phyloP scores from a whole-genome alignment of 2,113 vertebrate genomes.

The Pan troglodytes region NHGRI_mPanTro3-v2.1_pri NC_072422.2:27092501-27093000 shows the following conservation, averaged over 20 bases:
- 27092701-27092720: not conserved
- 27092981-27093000: no score
- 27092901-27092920: not conserved
- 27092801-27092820: not conserved
- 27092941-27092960: not conserved
- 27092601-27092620: not conserved
- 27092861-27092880: not conserved
- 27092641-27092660: not conserved
- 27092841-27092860: not conserved
- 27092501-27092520: no score
- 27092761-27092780: not conserved
- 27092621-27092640: not conserved
- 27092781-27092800: no score
- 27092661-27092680: accelerated
- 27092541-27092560: no score
- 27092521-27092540: no score
- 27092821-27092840: not conserved
- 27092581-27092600: not conserved
- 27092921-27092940: not conserved
- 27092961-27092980: not conserved
- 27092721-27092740: not conserved
- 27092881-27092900: no score
- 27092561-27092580: not conserved
- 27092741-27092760: not conserved
- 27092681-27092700: no score